Percentiles rank a stretch among this genome's conserved stretches.
phyloP scores from a whole-genome alignment of 2,888 invertebrate genomes.

The Seira ritae region DNA sequence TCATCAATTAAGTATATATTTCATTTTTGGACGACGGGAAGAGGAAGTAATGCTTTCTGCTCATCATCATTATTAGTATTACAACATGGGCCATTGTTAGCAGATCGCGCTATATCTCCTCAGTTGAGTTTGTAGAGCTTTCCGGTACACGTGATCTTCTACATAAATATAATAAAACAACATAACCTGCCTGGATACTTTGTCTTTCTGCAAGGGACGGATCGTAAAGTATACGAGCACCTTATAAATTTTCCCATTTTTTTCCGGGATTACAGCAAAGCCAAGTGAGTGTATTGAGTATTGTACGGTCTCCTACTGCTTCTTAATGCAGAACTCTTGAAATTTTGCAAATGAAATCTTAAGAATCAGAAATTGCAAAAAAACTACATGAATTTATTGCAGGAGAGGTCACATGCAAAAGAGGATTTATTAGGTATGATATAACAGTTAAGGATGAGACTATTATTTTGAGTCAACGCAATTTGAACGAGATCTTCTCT shows the following conservation, averaged over 20 bases:
- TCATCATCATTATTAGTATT: background rate
- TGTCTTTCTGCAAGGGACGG: background rate
- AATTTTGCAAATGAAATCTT: background rate
- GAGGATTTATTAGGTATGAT: background rate
- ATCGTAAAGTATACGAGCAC: background rate
- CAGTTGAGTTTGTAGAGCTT: background rate
- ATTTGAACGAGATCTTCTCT: background rate
- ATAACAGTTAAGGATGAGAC: background rate
- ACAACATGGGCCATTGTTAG: background rate
- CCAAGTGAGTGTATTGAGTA: no score
- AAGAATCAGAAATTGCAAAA: background rate
- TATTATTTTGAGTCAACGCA: background rate
- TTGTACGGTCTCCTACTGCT: no score
- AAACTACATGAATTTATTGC: background rate
- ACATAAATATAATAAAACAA: background rate
- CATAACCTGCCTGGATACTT: background rate
- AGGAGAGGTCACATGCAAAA: background rate
- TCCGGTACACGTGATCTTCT: constrained; percentile 1
- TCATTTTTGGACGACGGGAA: background rate
- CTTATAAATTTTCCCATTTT: background rate
- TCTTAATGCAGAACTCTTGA: background rate
- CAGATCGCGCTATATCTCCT: background rate
- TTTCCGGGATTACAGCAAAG: no score
- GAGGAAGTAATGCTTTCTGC: background rate
- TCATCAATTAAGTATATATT: background rate